Conservation (phyloP, 2,113 vertebrate species). For the Anser brachyrhynchus region DNA sequence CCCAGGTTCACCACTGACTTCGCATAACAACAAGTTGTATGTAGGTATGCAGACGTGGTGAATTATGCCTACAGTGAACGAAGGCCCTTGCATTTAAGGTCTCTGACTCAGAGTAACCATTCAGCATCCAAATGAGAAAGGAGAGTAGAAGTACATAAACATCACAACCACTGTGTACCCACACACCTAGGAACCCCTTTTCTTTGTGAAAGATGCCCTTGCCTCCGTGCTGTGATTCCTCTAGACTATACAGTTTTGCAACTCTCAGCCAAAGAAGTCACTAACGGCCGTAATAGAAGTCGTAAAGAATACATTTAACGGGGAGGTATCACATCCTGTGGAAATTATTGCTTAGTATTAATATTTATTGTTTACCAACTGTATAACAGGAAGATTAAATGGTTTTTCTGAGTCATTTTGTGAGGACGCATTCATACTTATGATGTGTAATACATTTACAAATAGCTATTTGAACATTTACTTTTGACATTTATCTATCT, state of each 20-base stretch:
- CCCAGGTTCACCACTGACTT: background rate
- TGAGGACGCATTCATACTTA: background rate
- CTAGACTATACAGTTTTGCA: background rate
- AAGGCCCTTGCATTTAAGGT: background rate
- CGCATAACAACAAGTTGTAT: background rate
- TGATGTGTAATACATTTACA: background rate
- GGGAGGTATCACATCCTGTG: background rate
- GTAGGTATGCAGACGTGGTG: background rate
- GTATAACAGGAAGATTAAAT: conserved; percentile 29
- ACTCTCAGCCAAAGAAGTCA: background rate
- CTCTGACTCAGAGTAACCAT: background rate
- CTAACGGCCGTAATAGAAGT: background rate
- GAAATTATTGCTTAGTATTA: conserved; percentile 35
- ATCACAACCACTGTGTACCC: background rate
- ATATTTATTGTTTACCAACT: conserved; percentile 45
- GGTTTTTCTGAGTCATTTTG: background rate
- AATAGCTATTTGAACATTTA: background rate
- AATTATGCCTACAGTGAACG: background rate
- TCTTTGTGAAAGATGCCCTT: background rate
- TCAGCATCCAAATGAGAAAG: background rate
- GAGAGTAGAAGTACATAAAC: background rate
- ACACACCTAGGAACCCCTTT: background rate
- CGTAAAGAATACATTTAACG: background rate
- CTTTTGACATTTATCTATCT: background rate
- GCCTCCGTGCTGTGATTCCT: background rate